phyloP scores from a whole-genome alignment of 2,113 vertebrate species.

The Pitta sordida region DNA sequence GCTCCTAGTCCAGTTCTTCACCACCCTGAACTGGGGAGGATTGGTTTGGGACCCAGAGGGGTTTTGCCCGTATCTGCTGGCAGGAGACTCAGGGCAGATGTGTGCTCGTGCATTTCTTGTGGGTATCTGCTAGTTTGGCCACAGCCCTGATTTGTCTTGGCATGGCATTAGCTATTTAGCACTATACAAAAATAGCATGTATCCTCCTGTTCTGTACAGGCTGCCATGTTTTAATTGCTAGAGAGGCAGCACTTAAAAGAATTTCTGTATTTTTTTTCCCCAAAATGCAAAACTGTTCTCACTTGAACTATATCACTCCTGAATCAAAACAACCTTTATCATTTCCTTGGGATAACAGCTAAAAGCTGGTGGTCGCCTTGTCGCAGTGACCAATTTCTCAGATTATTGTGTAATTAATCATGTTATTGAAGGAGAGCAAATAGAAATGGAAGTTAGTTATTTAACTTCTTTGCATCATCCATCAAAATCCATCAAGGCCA shows the following conservation, averaged over 20 bases:
- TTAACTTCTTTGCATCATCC: not conserved
- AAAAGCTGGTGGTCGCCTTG: not conserved
- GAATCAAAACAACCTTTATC: not conserved
- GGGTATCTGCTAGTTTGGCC: not conserved
- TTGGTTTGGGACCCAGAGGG: not conserved
- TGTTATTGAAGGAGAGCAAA: not conserved
- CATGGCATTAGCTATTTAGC: not conserved
- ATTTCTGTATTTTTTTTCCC: not conserved
- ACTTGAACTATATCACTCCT: not conserved
- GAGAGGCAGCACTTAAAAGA: not conserved
- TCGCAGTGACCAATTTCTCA: not conserved
- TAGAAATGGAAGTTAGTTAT: not conserved
- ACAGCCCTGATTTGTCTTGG: not conserved
- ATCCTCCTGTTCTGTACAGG: not conserved
- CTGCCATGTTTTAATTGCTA: conserved; percentile 46
- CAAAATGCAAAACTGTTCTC: not conserved
- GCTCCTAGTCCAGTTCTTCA: no score
- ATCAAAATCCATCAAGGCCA: not conserved
- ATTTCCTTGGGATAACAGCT: not conserved
- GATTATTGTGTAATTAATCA: conserved; percentile 21
- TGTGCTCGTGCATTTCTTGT: not conserved
- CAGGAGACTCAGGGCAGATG: rapidly evolving
- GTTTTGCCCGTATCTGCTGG: not conserved
- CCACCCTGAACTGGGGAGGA: rapidly evolving
- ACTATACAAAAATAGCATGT: not conserved